Evolutionary conservation across 2,888 invertebrate species (phyloP).

Genomic region (Xestoiulus laeticollis): DNA sequence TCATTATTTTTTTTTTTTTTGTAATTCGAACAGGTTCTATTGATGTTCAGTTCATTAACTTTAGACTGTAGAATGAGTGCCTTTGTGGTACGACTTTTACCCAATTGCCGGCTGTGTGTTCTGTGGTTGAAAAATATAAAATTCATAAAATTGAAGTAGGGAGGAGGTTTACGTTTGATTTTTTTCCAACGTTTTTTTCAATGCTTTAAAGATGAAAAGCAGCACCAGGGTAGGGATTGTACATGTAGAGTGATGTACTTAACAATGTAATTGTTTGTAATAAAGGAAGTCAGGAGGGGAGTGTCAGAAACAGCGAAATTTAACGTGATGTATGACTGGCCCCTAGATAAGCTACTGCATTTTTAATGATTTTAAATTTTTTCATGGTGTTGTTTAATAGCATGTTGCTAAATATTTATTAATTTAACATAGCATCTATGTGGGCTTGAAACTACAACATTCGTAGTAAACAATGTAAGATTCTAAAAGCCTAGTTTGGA

Average conservation of each 20-base stretch:
- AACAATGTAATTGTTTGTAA: background rate
- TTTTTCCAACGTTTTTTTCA: background rate
- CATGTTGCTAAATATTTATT: too few relatives aligned
- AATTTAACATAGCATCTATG: too few relatives aligned
- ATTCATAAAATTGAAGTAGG: background rate
- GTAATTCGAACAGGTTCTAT: conserved; percentile 7
- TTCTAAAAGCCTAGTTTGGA: background rate
- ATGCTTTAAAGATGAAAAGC: background rate
- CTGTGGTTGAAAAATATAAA: background rate
- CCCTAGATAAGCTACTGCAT: background rate
- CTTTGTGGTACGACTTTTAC: background rate
- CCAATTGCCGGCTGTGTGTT: background rate
- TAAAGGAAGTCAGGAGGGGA: background rate
- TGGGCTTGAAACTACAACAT: too few relatives aligned
- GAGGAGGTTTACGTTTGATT: background rate
- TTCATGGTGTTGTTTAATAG: too few relatives aligned
- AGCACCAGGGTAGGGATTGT: background rate
- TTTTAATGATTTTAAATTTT: too few relatives aligned
- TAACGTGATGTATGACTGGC: background rate
- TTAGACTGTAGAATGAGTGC: background rate
- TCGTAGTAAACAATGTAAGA: too few relatives aligned
- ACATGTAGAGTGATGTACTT: background rate
- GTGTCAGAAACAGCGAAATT: background rate
- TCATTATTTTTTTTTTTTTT: background rate
- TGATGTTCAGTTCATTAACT: background rate